A percentile compares a stretch with the other conserved stretches of the same genome.
Conservation (phyloP, 2,113 vertebrate species). For the Thryonomys swinderianus region DNA sequence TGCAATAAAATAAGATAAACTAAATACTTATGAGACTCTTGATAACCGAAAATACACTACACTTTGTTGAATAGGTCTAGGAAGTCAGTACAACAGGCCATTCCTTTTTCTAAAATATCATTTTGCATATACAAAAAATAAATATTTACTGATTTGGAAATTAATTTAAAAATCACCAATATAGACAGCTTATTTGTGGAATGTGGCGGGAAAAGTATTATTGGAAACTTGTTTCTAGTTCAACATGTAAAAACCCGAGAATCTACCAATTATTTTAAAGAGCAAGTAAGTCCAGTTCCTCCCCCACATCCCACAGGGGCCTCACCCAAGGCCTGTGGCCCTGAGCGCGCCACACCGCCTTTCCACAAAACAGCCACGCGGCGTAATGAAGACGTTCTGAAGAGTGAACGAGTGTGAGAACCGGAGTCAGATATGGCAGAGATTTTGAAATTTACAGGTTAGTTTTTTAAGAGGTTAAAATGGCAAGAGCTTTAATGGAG, state of each 20-base stretch:
- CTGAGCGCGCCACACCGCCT: accelerated
- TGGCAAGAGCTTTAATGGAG: not conserved
- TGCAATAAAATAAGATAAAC: not conserved
- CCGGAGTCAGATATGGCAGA: not conserved
- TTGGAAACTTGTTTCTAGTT: not conserved
- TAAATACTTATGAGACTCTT: not conserved
- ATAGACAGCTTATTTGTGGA: not conserved
- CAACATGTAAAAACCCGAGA: no score
- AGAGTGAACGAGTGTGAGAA: not conserved
- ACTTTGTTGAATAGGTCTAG: not conserved
- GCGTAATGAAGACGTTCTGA: not conserved
- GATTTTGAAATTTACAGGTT: not conserved
- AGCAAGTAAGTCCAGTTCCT: no score
- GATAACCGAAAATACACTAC: not conserved
- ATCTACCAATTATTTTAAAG: no score
- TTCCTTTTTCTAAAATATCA: not conserved
- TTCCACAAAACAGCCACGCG: not conserved
- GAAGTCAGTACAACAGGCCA: not conserved
- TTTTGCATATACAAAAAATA: not conserved
- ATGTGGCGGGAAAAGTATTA: not conserved
- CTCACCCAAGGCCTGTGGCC: no score
- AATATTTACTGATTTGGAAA: not conserved
- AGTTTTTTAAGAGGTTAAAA: not conserved
- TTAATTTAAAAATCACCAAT: not conserved
- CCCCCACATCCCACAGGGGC: accelerated